phyloP scores from a whole-genome alignment of 2,113 vertebrate species.

The Caloenas nicobarica region DNA sequence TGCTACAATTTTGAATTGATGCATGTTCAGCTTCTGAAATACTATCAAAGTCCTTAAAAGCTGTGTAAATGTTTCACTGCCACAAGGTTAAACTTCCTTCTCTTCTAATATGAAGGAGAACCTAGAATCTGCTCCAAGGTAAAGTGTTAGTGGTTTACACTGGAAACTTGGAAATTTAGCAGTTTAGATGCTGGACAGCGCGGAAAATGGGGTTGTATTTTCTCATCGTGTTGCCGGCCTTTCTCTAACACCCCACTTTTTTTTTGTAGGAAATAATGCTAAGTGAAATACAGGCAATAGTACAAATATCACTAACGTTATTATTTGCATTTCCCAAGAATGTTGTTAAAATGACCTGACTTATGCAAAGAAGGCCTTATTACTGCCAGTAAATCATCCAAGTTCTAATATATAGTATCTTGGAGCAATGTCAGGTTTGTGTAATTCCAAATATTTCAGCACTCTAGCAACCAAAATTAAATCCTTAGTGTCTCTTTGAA shows the following conservation, averaged over 20 bases:
- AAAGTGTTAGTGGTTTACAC: neutral
- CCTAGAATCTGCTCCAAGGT: neutral
- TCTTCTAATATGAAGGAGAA: neutral
- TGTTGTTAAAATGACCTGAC: constrained; percentile 16
- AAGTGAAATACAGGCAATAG: neutral
- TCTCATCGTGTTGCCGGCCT: neutral
- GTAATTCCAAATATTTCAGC: constrained; percentile 52
- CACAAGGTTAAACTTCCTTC: neutral
- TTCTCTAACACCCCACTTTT: neutral
- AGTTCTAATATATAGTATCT: constrained; percentile 40
- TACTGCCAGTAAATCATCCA: constrained; percentile 24
- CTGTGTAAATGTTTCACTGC: neutral
- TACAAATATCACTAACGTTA: constrained; percentile 38
- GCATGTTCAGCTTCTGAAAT: neutral
- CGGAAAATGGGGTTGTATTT: neutral
- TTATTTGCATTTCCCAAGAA: constrained; percentile 22
- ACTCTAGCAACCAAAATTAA: constrained; percentile 2
- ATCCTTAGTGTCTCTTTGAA: neutral
- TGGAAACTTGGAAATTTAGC: neutral
- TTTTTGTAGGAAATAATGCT: neutral
- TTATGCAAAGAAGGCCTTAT: constrained; percentile 47
- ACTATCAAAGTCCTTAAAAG: neutral
- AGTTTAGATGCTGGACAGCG: neutral
- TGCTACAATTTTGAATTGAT: neutral
- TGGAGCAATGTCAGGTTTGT: neutral